A percentile compares a stretch with the other conserved stretches of the same genome.
These are phyloP conservation scores for Ditylenchus dipsaci DNA, from an alignment of 1,140 invertebrate genomes.

Conservation along the genomic window DNA sequence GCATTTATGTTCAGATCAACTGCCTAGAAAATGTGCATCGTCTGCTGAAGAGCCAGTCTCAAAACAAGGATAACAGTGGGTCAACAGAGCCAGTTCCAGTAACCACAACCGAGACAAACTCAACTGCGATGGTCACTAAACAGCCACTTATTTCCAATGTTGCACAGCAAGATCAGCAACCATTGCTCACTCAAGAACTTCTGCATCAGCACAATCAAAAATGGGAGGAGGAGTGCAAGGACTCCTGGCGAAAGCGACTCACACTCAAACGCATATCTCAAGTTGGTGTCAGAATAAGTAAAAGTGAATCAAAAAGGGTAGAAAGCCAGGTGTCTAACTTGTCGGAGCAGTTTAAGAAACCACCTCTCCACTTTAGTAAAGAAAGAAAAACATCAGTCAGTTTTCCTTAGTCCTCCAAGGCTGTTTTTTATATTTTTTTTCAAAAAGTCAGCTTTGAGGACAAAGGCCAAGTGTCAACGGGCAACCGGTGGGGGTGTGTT, in stretches of 20 bases:
- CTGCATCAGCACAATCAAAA: slow-evolving; percentile 46
- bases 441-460: not conserved
- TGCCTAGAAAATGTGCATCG: slow-evolving; percentile 57
- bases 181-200: slow-evolving; percentile 40
- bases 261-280: slow-evolving; percentile 1
- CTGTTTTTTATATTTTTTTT: not conserved
- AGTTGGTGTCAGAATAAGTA: too few relatives aligned
- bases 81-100: not conserved
- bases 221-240: slow-evolving; percentile 46
- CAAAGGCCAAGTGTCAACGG: too few relatives aligned
- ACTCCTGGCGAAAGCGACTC: slow-evolving; percentile 32
- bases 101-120: not conserved
- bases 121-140: not conserved
- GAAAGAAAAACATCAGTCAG: not conserved
- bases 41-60: slow-evolving; percentile 51
- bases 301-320: not conserved
- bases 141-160: not conserved
- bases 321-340: too few relatives aligned
- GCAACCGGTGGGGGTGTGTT: too few relatives aligned
- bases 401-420: not conserved
- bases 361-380: not conserved
- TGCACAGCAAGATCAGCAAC: slow-evolving; percentile 4
- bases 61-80: slow-evolving; percentile 1
- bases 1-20: slow-evolving; percentile 45
- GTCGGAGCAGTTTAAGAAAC: not conserved